Evolutionary conservation across 2,113 vertebrate genomes (phyloP), one percentile per base, ranked within the genome.

Genomic region (Oryzias melastigma): DNA sequence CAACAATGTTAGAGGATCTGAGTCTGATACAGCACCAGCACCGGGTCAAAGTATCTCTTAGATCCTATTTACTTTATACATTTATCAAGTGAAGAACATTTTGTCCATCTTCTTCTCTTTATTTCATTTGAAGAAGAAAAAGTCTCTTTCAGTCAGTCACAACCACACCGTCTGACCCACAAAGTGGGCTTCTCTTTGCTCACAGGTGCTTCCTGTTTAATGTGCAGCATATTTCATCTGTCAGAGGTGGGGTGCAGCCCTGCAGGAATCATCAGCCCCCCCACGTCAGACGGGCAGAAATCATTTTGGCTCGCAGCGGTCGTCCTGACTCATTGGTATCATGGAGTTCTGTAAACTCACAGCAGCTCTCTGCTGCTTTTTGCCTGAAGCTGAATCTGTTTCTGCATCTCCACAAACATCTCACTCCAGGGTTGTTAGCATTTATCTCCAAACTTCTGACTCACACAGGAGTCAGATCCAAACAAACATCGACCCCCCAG

Each of bases 371-470:
- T 12, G 7, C 20, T 19, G 40, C 44, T 44, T 3, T 19, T 0
- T 13, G 52, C 7, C 29, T 35, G 29, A 35, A 29, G 67, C 45
- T 49, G 29, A 19, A 14, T 45, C 52, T 12, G n/a, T 17, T 44
- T 59, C 55, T 43, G 43, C 20, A 5, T 62, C 53, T 35, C 35
- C 35, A 35, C 35, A 35, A 35, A 35, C 22, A 22, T 29, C 7
- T 6, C 27, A 7, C 27, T 29, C 27, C 1, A 8, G 35, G 35
- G 35, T 35, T 71, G 48, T 29, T 5, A 42, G 35, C 0, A 42
- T 65, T 71, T 35, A 49, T 52, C 60, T 41, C 27, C 17, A 13
- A 56, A 8, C 55, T 25, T 65, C 5, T 60, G 35, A 35, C 35
- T 35, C 35, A 12, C 35, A 35, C 35, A 35, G 35, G 45, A 48